Evolutionary conservation across 2,113 vertebrate genomes (phyloP).

Genomic region (Thalassoma bifasciatum): DNA sequence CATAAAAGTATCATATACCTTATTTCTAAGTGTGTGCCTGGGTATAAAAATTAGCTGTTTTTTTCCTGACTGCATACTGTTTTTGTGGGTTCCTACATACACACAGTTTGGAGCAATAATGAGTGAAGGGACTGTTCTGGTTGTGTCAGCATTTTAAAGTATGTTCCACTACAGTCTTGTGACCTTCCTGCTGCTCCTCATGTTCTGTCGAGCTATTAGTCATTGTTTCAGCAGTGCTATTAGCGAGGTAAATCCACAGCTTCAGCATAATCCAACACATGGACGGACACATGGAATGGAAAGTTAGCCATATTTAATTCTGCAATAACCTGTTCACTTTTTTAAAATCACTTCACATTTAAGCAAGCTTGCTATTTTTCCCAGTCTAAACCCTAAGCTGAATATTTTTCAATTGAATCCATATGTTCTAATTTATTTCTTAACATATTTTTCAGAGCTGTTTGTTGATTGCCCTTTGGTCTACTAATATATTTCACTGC

Average conservation of each 20-base stretch:
- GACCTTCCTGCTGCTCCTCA: constrained; percentile 41
- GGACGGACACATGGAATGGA: constrained; percentile 21
- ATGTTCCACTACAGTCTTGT: constrained; percentile 31
- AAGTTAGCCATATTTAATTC: constrained; percentile 11
- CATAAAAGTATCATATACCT: not conserved
- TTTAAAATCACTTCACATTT: too few species aligned
- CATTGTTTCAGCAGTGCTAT: constrained; percentile 41
- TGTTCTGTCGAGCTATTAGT: constrained; percentile 45
- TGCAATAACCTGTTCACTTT: not conserved
- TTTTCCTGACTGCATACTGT: not conserved
- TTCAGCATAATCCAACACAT: constrained; percentile 47
- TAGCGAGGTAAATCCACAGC: constrained; percentile 34
- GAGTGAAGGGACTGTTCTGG: constrained; percentile 25
- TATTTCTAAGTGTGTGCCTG: not conserved
- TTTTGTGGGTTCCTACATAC: constrained; percentile 6
- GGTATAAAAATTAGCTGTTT: not conserved
- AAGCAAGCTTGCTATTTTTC: not conserved
- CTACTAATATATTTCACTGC: too few species aligned
- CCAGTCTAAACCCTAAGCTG: not conserved
- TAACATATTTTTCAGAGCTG: too few species aligned
- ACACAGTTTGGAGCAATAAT: constrained; percentile 3
- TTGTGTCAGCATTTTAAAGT: constrained; percentile 51
- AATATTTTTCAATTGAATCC: not conserved
- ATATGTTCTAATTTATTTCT: too few species aligned
- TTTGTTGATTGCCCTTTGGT: too few species aligned